A percentile compares a stretch with the other conserved stretches of the same genome.
Conservation (phyloP, 2,113 vertebrate genomes). For the Aldabrachelys gigantea region DNA sequence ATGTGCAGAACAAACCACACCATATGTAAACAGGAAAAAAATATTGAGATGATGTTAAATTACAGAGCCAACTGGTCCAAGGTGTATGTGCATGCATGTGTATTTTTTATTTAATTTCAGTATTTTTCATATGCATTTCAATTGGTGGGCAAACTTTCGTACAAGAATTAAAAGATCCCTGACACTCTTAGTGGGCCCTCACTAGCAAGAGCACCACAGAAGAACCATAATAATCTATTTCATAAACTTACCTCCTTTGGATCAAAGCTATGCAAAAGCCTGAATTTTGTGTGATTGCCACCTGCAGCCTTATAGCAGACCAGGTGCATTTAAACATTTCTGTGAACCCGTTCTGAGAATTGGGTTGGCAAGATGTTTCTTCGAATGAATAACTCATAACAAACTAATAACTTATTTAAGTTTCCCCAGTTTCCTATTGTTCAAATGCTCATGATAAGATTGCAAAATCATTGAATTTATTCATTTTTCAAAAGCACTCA, state of each 20-base stretch:
- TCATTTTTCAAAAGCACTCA: conserved; percentile 2
- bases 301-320: fast-evolving
- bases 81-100: neutral
- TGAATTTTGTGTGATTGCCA: neutral
- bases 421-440: neutral
- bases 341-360: fast-evolving
- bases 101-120: neutral
- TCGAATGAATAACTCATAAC: neutral
- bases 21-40: neutral
- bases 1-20: neutral
- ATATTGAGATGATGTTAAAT: neutral
- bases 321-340: neutral
- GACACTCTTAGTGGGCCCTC: neutral
- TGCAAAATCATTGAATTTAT: neutral
- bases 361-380: neutral
- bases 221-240: neutral
- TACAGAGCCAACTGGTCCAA: neutral
- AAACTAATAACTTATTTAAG: neutral
- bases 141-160: neutral
- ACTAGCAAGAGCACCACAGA: neutral
- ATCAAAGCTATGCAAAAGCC: neutral
- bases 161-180: neutral
- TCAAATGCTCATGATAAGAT: neutral
- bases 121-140: neutral
- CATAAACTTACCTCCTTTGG: neutral